Evolutionary conservation across 2,113 vertebrate species (phyloP).

Genomic region (Grallaria varia): DNA sequence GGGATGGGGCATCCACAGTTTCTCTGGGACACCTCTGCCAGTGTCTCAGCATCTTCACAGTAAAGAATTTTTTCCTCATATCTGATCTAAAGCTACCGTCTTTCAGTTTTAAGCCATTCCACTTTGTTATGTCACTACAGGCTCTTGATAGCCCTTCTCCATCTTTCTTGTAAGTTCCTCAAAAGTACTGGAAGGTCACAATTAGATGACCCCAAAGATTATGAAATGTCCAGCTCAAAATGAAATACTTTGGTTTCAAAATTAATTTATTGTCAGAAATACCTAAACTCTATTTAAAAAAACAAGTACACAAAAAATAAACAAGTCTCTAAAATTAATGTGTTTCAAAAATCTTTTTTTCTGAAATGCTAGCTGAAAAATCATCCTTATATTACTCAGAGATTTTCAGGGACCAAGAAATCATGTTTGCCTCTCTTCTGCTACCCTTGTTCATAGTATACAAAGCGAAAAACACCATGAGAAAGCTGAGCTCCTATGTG

Average conservation of each 20-base stretch:
- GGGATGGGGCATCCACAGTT: background rate
- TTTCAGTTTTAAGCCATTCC: background rate
- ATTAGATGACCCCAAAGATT: background rate
- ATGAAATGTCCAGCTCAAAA: background rate
- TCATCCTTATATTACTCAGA: background rate
- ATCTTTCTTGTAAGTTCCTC: background rate
- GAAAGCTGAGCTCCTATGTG: background rate
- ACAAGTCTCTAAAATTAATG: background rate
- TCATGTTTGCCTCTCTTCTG: background rate
- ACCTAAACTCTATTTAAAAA: background rate
- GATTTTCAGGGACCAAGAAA: background rate
- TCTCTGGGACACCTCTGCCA: accelerated
- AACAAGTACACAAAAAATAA: background rate
- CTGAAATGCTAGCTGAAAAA: background rate
- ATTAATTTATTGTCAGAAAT: background rate
- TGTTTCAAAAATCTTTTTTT: accelerated
- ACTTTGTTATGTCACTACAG: background rate
- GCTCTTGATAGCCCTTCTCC: no score
- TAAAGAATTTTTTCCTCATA: background rate
- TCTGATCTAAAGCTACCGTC: background rate
- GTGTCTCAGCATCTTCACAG: background rate
- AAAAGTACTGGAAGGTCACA: no score
- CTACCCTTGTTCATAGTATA: background rate
- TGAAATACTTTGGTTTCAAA: background rate
- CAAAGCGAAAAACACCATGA: background rate